Evolutionary conservation across 2,797 vertebrate genomes (phyloP), one percentile per base, ranked within the genome.

Genomic region (Spheniscus humboldti): DNA sequence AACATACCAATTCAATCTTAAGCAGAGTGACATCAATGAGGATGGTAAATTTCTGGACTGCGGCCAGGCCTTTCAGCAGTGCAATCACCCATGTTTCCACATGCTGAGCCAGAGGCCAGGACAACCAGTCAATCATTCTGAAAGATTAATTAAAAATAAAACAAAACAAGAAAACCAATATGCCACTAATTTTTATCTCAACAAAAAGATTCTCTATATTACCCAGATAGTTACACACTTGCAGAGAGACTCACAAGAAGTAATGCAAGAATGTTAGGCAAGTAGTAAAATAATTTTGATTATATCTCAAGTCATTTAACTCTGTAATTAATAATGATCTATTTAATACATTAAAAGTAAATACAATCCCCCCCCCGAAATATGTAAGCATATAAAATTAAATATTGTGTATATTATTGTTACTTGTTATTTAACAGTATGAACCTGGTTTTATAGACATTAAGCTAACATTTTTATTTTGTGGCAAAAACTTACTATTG

Each of bases 61-160:
- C 99, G 30, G 99, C 99, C 96, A 99, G 98, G 76, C 99, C 99
- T 97, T 99, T 99, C 71, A 99, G 97, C 55, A 99, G 98, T 74
- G 99, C 99, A 76, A 99, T 99, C 96, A 99, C 99, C 99, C 99
- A 99, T 2, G 99, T 99, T 84, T 99, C 99, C 83, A 99, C 99
- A n/a, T 99, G 99, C 92, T 99, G 99, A 91, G 99, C 99, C 97
- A 99, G 96, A 48, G 99, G 99, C 99, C 99, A 99, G 47, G 99
- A 99, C 7, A 99, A 98, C 99, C 99, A 99, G 97, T 99, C 99
- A 92, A 99, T 99, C 99, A 99, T 99, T 98, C 99, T 99, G 97
- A 95, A 98, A 97, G 83, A 88, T 68, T 37, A 93, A 39, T 33
- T 23, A 84, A 90, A 89, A 84, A 67, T 6, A 59, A 68, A 37